phyloP scores from a whole-genome alignment of 2,888 invertebrate species.

The Morpho deidamia region DNA sequence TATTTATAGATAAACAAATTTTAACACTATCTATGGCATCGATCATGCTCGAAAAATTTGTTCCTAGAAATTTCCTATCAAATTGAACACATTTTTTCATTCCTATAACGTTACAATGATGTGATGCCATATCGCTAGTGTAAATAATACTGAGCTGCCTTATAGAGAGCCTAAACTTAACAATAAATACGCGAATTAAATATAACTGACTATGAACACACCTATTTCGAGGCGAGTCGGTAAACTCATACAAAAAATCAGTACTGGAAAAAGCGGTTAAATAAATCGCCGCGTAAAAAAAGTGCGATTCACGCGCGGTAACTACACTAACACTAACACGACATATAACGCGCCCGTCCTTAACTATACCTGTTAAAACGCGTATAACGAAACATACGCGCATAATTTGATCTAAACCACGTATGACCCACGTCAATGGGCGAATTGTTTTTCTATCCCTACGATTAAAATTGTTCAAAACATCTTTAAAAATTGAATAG shows the following conservation, averaged over 20 bases:
- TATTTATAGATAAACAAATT: conserved; percentile 1
- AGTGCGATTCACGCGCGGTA: conserved; percentile 44
- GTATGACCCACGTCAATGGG: conserved; percentile 8
- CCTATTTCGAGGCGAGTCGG: conserved; percentile 27
- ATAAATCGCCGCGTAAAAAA: conserved; percentile 35
- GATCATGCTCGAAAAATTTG: conserved; percentile 13
- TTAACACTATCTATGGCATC: conserved; percentile 26
- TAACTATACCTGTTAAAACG: conserved; percentile 16
- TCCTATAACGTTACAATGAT: conserved; percentile 10
- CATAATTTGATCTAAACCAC: neutral
- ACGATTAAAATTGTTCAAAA: neutral
- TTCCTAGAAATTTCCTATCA: conserved; percentile 22
- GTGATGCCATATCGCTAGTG: conserved; percentile 32
- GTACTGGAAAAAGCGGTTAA: conserved; percentile 59
- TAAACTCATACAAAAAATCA: conserved; percentile 44
- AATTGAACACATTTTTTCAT: conserved; percentile 31
- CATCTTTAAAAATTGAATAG: neutral
- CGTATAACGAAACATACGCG: conserved; percentile 4
- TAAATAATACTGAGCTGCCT: conserved; percentile 52
- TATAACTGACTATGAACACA: conserved; percentile 35
- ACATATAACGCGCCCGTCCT: conserved; percentile 32
- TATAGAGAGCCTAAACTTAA: conserved; percentile 41
- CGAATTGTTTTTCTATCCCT: conserved; percentile 8
- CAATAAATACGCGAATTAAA: conserved; percentile 43
- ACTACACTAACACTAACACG: conserved; percentile 39